Conservation (phyloP, 2,888 invertebrate genomes). For the Hydrotaea diabolus region DNA sequence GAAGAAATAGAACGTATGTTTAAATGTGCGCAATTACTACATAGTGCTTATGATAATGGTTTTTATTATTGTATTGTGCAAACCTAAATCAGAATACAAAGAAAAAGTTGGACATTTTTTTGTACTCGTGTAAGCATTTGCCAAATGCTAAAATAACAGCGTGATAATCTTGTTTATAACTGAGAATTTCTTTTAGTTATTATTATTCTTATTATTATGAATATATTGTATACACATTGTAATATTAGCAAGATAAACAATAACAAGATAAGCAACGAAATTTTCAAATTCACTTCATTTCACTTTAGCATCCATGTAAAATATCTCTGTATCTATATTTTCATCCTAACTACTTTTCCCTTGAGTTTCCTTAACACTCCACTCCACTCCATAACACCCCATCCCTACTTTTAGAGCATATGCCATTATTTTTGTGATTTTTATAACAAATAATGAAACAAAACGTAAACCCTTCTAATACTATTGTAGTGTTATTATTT, state of each 20-base stretch:
- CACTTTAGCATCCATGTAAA: conserved; percentile 38
- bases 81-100: conserved; percentile 54
- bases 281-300: conserved; percentile 43
- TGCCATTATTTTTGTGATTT: conserved; percentile 68
- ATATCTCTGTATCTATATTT: conserved; percentile 9
- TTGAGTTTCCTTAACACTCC: not conserved
- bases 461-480: not conserved
- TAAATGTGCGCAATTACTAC: conserved; percentile 63
- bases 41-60: conserved; percentile 62
- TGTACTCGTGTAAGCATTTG: conserved; percentile 51
- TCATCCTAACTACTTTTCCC: not conserved
- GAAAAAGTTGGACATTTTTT: conserved; percentile 41
- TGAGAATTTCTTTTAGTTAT: conserved; percentile 40
- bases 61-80: conserved; percentile 58
- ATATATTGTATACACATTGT: conserved; percentile 41
- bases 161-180: conserved; percentile 65
- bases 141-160: conserved; percentile 60
- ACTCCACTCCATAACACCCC: not conserved
- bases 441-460: conserved; percentile 43
- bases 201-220: not conserved
- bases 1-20: conserved; percentile 34
- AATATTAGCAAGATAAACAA: conserved; percentile 24
- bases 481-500: conserved; percentile 52
- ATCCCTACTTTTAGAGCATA: conserved; percentile 49
- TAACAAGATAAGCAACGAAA: conserved; percentile 59